A percentile compares a stretch with the other conserved stretches of the same genome.
Conservation (phyloP, 2,797 vertebrate genomes). For the Alcedo atthis region DNA sequence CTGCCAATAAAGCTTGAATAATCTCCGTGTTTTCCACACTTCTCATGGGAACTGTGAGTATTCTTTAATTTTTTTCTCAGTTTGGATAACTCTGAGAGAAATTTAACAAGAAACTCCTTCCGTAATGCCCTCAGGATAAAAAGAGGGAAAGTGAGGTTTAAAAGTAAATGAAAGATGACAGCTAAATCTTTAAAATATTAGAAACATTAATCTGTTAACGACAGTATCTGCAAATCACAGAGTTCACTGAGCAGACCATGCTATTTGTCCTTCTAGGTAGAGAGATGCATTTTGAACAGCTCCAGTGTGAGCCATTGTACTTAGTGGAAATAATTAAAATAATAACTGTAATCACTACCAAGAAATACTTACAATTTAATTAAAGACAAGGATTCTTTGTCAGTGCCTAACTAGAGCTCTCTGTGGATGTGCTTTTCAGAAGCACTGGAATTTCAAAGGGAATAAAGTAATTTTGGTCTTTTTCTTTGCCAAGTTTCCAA, state of each 20-base stretch:
- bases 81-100: constrained; percentile 40
- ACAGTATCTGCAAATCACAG: constrained; percentile 16
- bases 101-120: constrained; percentile 42
- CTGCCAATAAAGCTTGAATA: not conserved
- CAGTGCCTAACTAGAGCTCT: constrained; percentile 35
- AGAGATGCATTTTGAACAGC: not conserved
- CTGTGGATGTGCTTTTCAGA: constrained; percentile 33
- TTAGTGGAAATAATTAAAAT: constrained; percentile 54
- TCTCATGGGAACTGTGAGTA: not conserved
- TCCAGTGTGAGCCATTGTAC: not conserved
- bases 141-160: constrained; percentile 21
- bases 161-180: constrained; percentile 60
- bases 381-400: constrained; percentile 50
- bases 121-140: constrained; percentile 38
- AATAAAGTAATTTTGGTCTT: constrained; percentile 40
- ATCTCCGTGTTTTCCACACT: not conserved
- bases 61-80: constrained; percentile 12
- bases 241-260: not conserved
- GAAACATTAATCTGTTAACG: constrained; percentile 37
- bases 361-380: constrained; percentile 66
- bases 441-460: constrained; percentile 43
- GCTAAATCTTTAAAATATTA: constrained; percentile 38
- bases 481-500: not conserved
- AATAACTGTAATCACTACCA: constrained; percentile 39
- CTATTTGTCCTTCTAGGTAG: constrained; percentile 4